Conservation (phyloP, 2,888 invertebrate genomes). For the Parapristionchus giblindavisi region DNA sequence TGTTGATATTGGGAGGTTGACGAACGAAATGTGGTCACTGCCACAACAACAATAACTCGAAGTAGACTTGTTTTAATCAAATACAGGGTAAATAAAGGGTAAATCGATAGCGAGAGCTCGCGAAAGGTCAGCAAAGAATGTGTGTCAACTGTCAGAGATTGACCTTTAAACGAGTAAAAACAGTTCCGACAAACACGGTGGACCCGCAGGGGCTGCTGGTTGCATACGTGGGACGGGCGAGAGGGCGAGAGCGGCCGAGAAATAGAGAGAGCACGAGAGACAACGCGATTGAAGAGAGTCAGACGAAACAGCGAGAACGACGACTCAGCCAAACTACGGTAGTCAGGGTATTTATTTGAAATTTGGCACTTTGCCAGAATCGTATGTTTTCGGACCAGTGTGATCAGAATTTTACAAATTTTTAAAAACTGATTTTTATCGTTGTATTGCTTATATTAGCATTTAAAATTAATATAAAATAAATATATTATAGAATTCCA, state of each 20-base stretch:
- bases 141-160: background rate
- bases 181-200: constrained; percentile 12
- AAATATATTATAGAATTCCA: constrained; percentile 23
- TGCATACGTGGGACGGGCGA: constrained; percentile 39
- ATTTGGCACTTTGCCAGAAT: constrained; percentile 24
- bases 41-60: background rate
- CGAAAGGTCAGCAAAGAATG: too few species aligned
- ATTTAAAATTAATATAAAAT: background rate
- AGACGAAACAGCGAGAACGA: constrained; percentile 11
- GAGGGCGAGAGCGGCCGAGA: constrained; percentile 3
- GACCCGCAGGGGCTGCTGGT: constrained; percentile 10
- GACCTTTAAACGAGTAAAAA: background rate
- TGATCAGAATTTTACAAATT: background rate
- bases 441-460: background rate
- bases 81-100: too few species aligned
- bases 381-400: background rate
- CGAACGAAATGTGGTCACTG: background rate
- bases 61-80: too few species aligned
- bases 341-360: constrained; percentile 19
- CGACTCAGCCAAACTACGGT: constrained; percentile 15
- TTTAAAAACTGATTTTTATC: background rate
- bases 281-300: constrained; percentile 21
- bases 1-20: too few species aligned
- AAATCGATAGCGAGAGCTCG: too few species aligned
- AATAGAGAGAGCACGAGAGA: constrained; percentile 28